Base-by-base conservation (phyloP, 2,113 vertebrate species). In the Dendrocopos noguchii region DNA sequence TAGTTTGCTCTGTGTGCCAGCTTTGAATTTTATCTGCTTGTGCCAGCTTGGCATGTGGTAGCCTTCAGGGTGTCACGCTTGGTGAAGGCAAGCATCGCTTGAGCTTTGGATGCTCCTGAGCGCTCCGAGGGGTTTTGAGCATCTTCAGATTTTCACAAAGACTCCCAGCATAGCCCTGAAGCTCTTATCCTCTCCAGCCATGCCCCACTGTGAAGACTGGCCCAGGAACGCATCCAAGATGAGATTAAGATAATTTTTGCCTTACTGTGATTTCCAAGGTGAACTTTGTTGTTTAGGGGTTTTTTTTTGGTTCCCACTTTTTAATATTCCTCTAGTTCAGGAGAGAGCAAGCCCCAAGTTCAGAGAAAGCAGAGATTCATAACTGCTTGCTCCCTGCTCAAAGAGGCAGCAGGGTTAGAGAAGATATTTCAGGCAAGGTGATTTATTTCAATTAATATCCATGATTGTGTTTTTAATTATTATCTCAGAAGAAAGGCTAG, bases 11-110 rank as follows among this genome's bases (percentile, higher is more conserved):
- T 12, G 36, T 57, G 31, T 65, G 92, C 92, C 92, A 96, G 78
- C 68, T 76, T 87, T 71, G 72, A 92, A 92, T 95, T 96, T 90
- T 80, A 77, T 77, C 84, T 92, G 72, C 53, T 14, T 64, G 31
- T 94, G 92, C 95, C 95, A 96, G 79, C 33, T 63, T 87, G 81
- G 94, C 95, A 96, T 94, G 90, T 93, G 95, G 91, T 87, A 60
- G 92, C 84, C 94, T 44, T 96, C 92, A 91, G 96, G 94, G 61
- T 92, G 87, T 94, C 92, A 87, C 84, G 64, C 84, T 87, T 64
- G 75, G 67, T 82, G 84, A 87, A 94, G 79, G 64, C 79, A 77
- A 87, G 72, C 89, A 85, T 85, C n/a, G 0, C 80, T 74, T 78
- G 79, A 96, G 89, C 79, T 91, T 89, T 84, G 93, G 75, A 60